A percentile compares a stretch with the other conserved stretches of the same genome.
These are phyloP conservation scores for Bruchidius siliquastri DNA, from an alignment of 2,888 invertebrate genomes.

Conservation along the genomic window DNA sequence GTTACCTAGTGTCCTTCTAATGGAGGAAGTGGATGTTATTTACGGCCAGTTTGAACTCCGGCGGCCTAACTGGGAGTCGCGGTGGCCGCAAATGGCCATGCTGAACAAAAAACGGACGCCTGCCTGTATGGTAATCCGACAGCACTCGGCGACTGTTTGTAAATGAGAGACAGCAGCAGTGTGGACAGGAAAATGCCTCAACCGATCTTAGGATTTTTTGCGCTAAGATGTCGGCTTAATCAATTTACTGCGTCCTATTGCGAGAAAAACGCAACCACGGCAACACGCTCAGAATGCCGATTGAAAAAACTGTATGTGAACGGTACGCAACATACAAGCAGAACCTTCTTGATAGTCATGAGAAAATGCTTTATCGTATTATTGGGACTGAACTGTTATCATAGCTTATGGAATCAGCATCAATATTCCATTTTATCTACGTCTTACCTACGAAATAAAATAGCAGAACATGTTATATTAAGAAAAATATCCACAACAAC, in stretches of 20 bases:
- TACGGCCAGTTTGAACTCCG: constrained; percentile 32
- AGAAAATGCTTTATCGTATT: not conserved
- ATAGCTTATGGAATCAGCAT: no score
- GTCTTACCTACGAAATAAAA: no score
- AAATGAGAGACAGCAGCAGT: not conserved
- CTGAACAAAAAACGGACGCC: constrained; percentile 9
- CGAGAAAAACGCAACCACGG: not conserved
- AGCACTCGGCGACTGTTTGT: not conserved
- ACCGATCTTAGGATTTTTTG: not conserved
- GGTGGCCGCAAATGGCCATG: constrained; percentile 7
- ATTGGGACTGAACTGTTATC: not conserved
- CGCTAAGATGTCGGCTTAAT: not conserved
- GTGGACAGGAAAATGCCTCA: not conserved
- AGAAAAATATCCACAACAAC: no score
- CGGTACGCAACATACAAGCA: not conserved
- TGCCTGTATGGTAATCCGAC: constrained; percentile 23
- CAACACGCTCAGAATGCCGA: not conserved
- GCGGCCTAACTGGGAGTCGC: constrained; percentile 21
- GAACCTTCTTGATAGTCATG: not conserved
- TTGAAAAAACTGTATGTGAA: not conserved
- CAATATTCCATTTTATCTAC: no score
- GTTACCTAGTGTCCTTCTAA: constrained; percentile 12
- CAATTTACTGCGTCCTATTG: not conserved
- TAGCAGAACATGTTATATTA: no score
- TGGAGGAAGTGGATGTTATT: constrained; percentile 30